Percentiles rank a stretch among this genome's conserved stretches.
These are phyloP conservation scores for Sanderia malayensis DNA, from an alignment of 30 jellyfish, hydroid and myxozoan genomes.

Conservation along the genomic window DNA sequence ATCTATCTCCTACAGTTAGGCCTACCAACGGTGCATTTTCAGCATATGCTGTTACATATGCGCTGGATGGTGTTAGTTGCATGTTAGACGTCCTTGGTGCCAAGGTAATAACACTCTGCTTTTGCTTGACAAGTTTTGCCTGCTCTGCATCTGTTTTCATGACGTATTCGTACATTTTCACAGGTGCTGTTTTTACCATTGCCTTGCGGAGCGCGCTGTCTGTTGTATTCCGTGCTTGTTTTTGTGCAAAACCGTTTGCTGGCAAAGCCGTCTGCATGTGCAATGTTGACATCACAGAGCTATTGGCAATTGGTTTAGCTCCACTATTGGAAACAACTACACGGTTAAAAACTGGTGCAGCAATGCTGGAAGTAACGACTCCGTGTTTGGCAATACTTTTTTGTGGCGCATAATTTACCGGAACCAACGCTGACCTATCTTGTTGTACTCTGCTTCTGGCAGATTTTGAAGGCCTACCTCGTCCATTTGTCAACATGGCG, in stretches of 20 bases:
- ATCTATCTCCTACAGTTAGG: background rate
- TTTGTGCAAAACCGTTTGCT: no score
- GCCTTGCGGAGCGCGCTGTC: slow-evolving; percentile 6
- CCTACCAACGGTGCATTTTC: background rate
- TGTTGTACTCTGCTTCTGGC: no score
- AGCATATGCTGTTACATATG: background rate
- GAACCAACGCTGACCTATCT: no score
- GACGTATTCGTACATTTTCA: slow-evolving; percentile 39
- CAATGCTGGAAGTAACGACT: no score
- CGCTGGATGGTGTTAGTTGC: background rate
- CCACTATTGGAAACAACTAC: no score
- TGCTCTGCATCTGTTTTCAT: slow-evolving; percentile 36
- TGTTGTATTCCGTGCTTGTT: no score
- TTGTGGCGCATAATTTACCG: no score
- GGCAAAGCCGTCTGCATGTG: no score
- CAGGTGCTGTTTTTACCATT: slow-evolving; percentile 8
- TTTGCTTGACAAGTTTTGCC: slow-evolving; percentile 44
- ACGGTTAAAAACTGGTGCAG: no score
- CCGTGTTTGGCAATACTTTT: no score
- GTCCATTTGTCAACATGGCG: slow-evolving; percentile 11
- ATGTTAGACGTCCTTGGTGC: background rate
- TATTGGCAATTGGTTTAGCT: no score
- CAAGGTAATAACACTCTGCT: slow-evolving; percentile 34
- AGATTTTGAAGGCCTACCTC: slow-evolving; percentile 48
- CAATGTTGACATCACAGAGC: no score